Conservation (phyloP, 2,797 vertebrate genomes). For the Thaleichthys pacificus region DNA sequence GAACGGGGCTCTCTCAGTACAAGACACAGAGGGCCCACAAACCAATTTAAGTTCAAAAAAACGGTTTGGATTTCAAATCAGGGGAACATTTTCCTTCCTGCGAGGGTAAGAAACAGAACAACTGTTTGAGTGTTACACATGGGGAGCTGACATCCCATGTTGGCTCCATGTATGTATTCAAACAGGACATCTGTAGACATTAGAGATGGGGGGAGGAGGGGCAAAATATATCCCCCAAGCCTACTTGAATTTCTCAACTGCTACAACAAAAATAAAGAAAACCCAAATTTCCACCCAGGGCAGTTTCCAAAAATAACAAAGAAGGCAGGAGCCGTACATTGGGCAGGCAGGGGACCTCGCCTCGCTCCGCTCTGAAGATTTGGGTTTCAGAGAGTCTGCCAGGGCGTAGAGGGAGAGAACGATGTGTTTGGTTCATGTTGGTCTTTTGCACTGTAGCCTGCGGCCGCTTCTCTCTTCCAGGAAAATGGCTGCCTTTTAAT, state of each 20-base stretch:
- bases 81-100: too few relatives aligned
- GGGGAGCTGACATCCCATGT: slow-evolving; percentile 7
- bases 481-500: slow-evolving; percentile 31
- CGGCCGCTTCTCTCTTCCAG: slow-evolving; percentile 25
- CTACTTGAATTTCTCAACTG: slow-evolving; percentile 41
- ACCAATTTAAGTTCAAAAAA: not conserved
- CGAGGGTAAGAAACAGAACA: not conserved
- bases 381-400: slow-evolving; percentile 30
- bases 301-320: slow-evolving; percentile 48
- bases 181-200: slow-evolving; percentile 29
- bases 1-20: not conserved
- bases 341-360: slow-evolving; percentile 19
- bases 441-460: slow-evolving; percentile 28
- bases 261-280: slow-evolving; percentile 44
- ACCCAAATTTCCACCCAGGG: slow-evolving; percentile 39
- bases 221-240: slow-evolving; percentile 29
- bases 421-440: slow-evolving; percentile 46
- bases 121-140: not conserved
- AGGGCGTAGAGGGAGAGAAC: slow-evolving; percentile 11
- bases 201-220: not conserved
- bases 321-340: slow-evolving; percentile 2
- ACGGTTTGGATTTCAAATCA: not conserved
- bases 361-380: slow-evolving; percentile 27
- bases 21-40: not conserved
- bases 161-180: slow-evolving; percentile 17